Evolutionary conservation across 2,888 invertebrate genomes (phyloP), one percentile per base, ranked within the genome.

Genomic region (Sphaerophoria rueppellii): DNA sequence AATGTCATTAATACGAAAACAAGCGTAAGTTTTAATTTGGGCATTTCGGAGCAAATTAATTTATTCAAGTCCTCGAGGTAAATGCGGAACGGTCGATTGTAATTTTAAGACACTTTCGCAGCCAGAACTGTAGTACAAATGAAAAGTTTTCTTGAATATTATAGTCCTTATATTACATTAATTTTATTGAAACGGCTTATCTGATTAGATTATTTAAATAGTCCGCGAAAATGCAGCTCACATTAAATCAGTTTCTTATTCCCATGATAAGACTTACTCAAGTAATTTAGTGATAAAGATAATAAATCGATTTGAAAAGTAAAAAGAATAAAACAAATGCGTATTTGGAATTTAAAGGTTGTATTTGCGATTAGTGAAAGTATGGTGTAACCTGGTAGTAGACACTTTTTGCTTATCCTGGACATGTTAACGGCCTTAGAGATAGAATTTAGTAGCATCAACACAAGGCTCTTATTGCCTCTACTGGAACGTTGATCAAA

Each of bases 141-240:
- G 54, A 6, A 35, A n/a, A 43, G 11, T 69, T 24, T 6, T 46
- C 24, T 46, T 9, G 0, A 52, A 57, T 4, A n/a, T 43, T 54
- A 50, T 54, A 24, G 60, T 75, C 69, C 69, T 61, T 76, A 69
- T 69, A 76, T 72, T 52, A 57, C n/a, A 63, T 0, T 11, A 12
- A n/a, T 32, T 16, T 12, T 50, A n/a, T 35, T 35, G 32, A 4
- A 3, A 16, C 0, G 24, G 12, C 11, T 24, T 12, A 11, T 54
- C 52, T 2, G 67, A 67, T 67, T 32, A 67, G 32, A 54, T 40
- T 54, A 67, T 67, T 14, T 32, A 67, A 4, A 32, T 24, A 24
- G 7, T 37, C 12, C n/a, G 24, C 0, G 35, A 50, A 63, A 35
- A 16, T 35, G 50, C 65, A 65, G 12, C 50, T 14, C 35, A 46